phyloP scores from a whole-genome alignment of 1,140 invertebrate species.

The Nylanderia fulva region DNA sequence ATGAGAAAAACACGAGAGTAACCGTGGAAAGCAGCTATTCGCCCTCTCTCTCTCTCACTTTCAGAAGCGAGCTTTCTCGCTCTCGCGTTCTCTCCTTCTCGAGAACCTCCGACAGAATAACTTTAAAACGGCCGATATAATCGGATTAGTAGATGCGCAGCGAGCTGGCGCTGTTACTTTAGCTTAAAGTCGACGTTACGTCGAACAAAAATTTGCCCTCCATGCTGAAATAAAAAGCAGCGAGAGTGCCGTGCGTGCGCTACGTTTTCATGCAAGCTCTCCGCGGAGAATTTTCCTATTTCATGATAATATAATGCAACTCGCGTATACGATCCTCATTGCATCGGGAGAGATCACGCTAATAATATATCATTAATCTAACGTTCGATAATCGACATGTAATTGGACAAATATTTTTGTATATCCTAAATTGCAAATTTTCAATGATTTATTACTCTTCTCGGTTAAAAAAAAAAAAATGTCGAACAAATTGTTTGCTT shows the following conservation, averaged over 20 bases:
- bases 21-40: slow-evolving; percentile 65
- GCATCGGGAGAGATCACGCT: neutral
- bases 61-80: neutral
- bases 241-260: neutral
- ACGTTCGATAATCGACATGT: neutral
- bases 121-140: slow-evolving; percentile 70
- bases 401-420: too few relatives aligned
- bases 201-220: slow-evolving; percentile 38
- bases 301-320: neutral
- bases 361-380: neutral
- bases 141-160: slow-evolving; percentile 67
- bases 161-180: slow-evolving; percentile 56
- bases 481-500: too few relatives aligned
- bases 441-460: too few relatives aligned
- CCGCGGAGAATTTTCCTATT: neutral
- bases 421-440: too few relatives aligned
- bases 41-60: neutral
- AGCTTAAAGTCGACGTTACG: slow-evolving; percentile 63
- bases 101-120: slow-evolving; percentile 56
- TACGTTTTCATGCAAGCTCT: neutral
- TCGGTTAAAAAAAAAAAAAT: too few relatives aligned
- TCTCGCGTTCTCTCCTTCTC: neutral
- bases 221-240: neutral
- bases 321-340: too few relatives aligned
- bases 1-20: slow-evolving; percentile 71